A percentile compares a stretch with the other conserved stretches of the same genome.
Evolutionary conservation across 2,113 vertebrate species (phyloP).

Genomic region (Piaya cayana): DNA sequence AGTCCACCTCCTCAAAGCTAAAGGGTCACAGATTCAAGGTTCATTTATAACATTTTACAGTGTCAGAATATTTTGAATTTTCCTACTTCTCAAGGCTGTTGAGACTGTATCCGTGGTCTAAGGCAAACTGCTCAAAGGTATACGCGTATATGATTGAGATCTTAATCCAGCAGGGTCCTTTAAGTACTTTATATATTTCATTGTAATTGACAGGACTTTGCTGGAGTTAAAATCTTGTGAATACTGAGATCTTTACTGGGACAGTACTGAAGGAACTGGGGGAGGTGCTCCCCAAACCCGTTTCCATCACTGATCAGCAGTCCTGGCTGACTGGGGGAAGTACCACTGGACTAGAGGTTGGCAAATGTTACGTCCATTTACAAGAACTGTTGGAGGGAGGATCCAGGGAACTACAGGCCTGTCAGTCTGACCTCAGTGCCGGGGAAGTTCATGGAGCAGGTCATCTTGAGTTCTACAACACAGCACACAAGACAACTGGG

Average conservation of each 20-base stretch:
- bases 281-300: no score
- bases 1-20: neutral
- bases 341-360: no score
- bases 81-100: slow-evolving; percentile 1
- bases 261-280: neutral
- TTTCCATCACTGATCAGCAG: no score
- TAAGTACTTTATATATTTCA: neutral
- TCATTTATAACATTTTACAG: neutral
- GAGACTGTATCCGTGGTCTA: slow-evolving; percentile 43
- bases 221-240: neutral
- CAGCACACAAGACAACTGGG: no score
- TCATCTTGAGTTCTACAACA: no score
- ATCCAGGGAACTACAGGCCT: no score
- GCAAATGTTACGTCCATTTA: no score
- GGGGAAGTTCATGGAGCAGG: no score
- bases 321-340: no score
- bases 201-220: neutral
- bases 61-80: slow-evolving; percentile 34
- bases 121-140: neutral
- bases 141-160: neutral
- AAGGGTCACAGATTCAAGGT: neutral
- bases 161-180: neutral
- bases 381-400: no score
- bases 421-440: no score
- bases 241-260: neutral